These are phyloP conservation scores for Hydrochoerus hydrochaeris DNA, from an alignment of 2,113 vertebrate species.

Conservation along the genomic window DNA sequence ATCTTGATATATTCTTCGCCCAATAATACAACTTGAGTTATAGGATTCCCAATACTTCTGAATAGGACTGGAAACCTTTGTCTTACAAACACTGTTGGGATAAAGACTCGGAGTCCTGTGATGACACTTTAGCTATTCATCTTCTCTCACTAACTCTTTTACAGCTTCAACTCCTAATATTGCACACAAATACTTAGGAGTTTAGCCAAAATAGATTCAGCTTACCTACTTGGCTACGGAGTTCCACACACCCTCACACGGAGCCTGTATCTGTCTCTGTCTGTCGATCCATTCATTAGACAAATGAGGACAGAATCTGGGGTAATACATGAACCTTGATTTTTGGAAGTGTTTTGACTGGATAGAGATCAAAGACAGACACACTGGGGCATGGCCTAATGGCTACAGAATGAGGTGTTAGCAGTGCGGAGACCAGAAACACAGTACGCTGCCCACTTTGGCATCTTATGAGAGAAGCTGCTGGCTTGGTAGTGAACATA, in stretches of 20 bases:
- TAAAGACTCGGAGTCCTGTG: background rate
- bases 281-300: background rate
- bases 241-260: fast-evolving
- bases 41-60: background rate
- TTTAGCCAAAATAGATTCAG: background rate
- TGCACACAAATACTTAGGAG: background rate
- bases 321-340: fast-evolving
- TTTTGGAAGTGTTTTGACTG: background rate
- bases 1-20: background rate
- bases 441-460: no score
- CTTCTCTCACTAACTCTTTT: background rate
- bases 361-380: background rate
- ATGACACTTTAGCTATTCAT: background rate
- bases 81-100: background rate
- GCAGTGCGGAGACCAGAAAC: background rate
- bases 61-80: background rate
- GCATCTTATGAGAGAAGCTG: background rate
- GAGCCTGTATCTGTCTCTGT: background rate
- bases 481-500: background rate
- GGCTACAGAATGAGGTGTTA: no score
- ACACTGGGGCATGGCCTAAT: background rate
- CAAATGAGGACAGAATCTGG: background rate
- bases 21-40: no score
- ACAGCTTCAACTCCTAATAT: background rate
- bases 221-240: fast-evolving